Evolutionary conservation across 2,797 vertebrate genomes (phyloP), one percentile per base, ranked within the genome.

Genomic region (Typhlichthys subterraneus): DNA sequence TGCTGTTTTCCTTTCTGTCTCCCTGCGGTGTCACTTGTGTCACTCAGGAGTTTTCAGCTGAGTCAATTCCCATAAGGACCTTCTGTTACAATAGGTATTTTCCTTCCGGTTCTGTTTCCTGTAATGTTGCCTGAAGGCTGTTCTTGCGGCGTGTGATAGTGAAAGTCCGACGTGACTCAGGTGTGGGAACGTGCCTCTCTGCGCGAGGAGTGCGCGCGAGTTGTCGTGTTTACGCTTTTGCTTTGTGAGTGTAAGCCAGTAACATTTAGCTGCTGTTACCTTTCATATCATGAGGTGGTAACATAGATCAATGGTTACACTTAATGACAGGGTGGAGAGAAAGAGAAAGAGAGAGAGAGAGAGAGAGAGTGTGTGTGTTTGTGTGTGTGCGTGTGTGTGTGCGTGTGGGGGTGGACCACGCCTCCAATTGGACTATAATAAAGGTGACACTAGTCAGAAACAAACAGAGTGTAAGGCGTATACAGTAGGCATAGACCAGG

Each of bases 101-200:
- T 72, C 75, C 75, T 86, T 85, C 84, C 64, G 61, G 77, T 49
- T 54, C 2, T 10, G 54, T 80, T 86, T 87, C 86, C 85, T 86
- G 82, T 82, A 81, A 84, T 63, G 50, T 9, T 38, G 33, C 33
- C 33, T 7, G 33, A 38, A 38, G 33, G 33, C 1, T 38, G 33
- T 38, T 38, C 33, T 38, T 38, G 33, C 33, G 1, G 6, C 33
- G 2, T 9, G 33, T 38, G 14, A 19, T 52, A 53, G 51, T 53
- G 52, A 53, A 53, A 53, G 52, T 31, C 52, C 29, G 52, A 53
- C 19, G 19, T 31, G 52, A 53, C 52, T 23, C 52, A 53, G 52
- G 52, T 53, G 52, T 31, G 23, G 5, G 19, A 17, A 14, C 14
- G n/a, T 53, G 51, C 51, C 19, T 10, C 5, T 10, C 50, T 42